These are phyloP conservation scores for Xyliphius kryptos DNA, from an alignment of 2,113 vertebrate genomes.

Conservation along the genomic window DNA sequence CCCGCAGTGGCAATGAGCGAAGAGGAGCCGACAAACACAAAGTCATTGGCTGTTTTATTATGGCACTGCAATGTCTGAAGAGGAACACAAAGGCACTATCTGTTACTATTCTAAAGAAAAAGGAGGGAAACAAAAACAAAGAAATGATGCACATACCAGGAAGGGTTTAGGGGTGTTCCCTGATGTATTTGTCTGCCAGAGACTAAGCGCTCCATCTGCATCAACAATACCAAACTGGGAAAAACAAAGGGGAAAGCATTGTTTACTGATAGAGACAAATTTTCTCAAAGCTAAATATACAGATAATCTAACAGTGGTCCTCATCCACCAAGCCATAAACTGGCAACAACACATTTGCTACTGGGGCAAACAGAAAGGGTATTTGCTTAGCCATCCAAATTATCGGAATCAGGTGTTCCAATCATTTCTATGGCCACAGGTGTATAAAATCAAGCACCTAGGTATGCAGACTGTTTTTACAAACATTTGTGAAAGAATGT, in stretches of 20 bases:
- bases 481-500: too few species aligned
- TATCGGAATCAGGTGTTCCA: too few species aligned
- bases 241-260: not conserved
- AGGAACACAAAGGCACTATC: not conserved
- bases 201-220: slow-evolving; percentile 89
- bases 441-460: too few species aligned
- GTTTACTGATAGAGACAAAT: too few species aligned
- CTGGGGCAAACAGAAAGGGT: too few species aligned
- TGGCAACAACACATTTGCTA: too few species aligned
- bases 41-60: slow-evolving; percentile 94
- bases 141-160: slow-evolving; percentile 65
- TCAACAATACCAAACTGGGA: slow-evolving; percentile 90
- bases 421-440: too few species aligned
- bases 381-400: too few species aligned
- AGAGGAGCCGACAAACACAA: slow-evolving; percentile 92
- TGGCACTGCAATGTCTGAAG: slow-evolving; percentile 90
- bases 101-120: not conserved
- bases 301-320: too few species aligned
- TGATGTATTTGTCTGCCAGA: slow-evolving; percentile 91
- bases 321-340: too few species aligned
- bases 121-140: not conserved
- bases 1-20: slow-evolving; percentile 94
- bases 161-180: slow-evolving; percentile 86
- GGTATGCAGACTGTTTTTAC: too few species aligned
- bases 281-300: too few species aligned